Conservation (phyloP, 2,888 invertebrate species). For the Rhamnusium bicolor region DNA sequence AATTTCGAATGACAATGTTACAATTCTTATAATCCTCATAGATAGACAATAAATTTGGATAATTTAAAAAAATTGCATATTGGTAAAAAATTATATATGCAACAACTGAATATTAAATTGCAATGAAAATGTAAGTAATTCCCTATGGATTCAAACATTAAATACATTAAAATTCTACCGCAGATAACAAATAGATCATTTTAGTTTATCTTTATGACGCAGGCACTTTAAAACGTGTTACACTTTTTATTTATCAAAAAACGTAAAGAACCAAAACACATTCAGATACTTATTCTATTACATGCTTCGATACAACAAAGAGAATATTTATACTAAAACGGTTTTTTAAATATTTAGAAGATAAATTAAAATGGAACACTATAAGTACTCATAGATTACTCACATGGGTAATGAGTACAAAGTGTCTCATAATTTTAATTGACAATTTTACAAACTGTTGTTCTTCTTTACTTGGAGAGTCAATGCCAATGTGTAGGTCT, state of each 20-base stretch:
- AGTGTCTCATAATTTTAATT: neutral
- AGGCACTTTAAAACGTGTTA: neutral
- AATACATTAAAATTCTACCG: neutral
- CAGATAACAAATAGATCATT: neutral
- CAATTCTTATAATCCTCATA: too few relatives aligned
- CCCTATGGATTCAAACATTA: neutral
- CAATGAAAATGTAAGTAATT: neutral
- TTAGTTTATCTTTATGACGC: neutral
- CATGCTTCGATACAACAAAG: neutral
- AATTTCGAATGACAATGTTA: too few relatives aligned
- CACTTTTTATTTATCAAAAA: neutral
- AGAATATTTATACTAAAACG: neutral
- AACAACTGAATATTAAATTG: neutral
- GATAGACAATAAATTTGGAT: neutral
- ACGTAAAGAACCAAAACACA: neutral
- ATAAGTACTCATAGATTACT: neutral
- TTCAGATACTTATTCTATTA: neutral
- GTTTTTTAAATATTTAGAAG: neutral
- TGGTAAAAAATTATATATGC: too few relatives aligned
- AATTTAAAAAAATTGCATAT: neutral
- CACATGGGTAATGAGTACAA: neutral
- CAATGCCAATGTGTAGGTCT: conserved; percentile 29
- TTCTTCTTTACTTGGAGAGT: conserved; percentile 25
- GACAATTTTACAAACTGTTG: neutral
- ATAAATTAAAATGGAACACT: neutral